Percentiles rank a stretch among this genome's conserved stretches.
phyloP scores from a whole-genome alignment of 2,888 invertebrate species.

The Merodon equestris region DNA sequence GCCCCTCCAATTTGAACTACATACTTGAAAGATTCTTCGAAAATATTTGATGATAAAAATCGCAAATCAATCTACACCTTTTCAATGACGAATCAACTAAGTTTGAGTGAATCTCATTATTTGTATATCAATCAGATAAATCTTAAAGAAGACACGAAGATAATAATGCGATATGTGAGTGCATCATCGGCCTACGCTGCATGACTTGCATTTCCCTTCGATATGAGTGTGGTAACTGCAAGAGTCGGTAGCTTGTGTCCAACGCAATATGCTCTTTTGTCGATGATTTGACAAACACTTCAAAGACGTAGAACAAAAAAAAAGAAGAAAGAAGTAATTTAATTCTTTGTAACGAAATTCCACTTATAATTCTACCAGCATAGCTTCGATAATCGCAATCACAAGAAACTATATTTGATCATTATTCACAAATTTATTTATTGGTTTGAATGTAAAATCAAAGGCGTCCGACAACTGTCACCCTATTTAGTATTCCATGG shows the following conservation, averaged over 20 bases:
- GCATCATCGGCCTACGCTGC: conserved; percentile 62
- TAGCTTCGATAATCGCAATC: conserved; percentile 66
- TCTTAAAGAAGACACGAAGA: background rate
- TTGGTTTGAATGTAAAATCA: conserved; percentile 54
- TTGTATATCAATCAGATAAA: conserved; percentile 33
- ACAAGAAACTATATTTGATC: conserved; percentile 63
- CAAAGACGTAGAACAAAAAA: conserved; percentile 20
- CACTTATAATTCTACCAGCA: conserved; percentile 45
- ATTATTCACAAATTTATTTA: conserved; percentile 69
- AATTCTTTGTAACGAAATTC: background rate
- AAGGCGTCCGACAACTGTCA: conserved; percentile 50
- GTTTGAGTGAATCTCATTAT: conserved; percentile 26
- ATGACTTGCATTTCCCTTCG: conserved; percentile 60
- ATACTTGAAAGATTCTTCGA: conserved; percentile 45
- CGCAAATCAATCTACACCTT: conserved; percentile 62
- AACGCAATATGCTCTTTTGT: conserved; percentile 10
- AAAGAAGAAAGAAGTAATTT: background rate
- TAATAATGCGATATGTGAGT: conserved; percentile 57
- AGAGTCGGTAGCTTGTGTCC: conserved; percentile 26
- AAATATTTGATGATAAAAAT: conserved; percentile 64
- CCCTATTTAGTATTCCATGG: conserved; percentile 55
- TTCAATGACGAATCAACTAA: conserved; percentile 5
- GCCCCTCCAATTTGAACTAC: too few species aligned
- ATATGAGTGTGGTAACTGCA: conserved; percentile 7
- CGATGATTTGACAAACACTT: conserved; percentile 37